Base-by-base conservation (phyloP, 2,113 vertebrate species). In the Psettodes erumei region DNA sequence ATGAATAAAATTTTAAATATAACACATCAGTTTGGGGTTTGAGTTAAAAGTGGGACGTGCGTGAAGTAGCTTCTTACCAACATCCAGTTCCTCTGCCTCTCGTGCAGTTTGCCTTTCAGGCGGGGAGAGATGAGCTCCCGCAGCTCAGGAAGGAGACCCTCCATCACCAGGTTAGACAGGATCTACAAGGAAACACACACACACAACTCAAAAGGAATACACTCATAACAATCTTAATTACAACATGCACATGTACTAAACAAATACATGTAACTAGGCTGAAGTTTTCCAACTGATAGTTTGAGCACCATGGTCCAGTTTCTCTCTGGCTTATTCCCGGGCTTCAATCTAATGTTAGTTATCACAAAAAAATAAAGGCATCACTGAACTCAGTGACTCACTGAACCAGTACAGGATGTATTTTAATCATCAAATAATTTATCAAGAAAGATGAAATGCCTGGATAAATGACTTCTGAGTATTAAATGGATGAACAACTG, bases 131-230 rank as follows among this genome's bases (percentile, higher is more conserved):
- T 98, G 81, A 93, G 79, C 1, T 82, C 95, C 81, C 94, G 90
- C 75, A 99, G 93, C 70, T 96, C 96, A 0, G 96, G 94, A 3
- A 95, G 93, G 66, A 98, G 95, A 25, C 92, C 93, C 88, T 99
- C 97, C 97, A 98, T 98, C 89, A 97, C 97, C 90, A 99, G 92
- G 90, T 98, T 99, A 82, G 95, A 95, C 81, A 99, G 91, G 64
- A 99, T 95, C 97, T 99, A 75, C 15, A 16, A 0, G 12, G 5
- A 61, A 25, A 37, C 30, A 47, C 37, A 33, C 37, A 51, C 12
- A 55, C 47, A 55, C 18, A 48, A 23, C 2, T 58, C 12, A 71
- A 25, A 23, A 1, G 50, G 68, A 35, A n/a, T 40, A 54, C 48
- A 28, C 28, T 11, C 28, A 71, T 4, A n/a, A 18, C 10, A 35